Base-by-base conservation (phyloP, 2,797 vertebrate genomes). In the Heterohyrax brucei region DNA sequence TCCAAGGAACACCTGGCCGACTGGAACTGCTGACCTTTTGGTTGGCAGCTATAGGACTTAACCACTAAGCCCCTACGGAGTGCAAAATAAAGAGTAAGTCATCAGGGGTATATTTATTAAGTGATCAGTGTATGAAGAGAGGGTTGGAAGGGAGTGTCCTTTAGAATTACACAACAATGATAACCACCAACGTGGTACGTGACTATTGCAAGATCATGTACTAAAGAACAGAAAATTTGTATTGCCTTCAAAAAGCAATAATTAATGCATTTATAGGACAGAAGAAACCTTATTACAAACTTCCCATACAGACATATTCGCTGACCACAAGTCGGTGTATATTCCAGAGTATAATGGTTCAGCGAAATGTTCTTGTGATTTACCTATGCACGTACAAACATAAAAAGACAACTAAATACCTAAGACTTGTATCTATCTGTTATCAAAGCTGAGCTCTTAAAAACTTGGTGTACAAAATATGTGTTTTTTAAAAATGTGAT, bases 401-500 rank as follows among this genome's bases (percentile, higher is more conserved):
- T 56, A 76, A 84, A 59, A 89, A 39, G 70, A 73, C 82, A 56
- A 82, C 59, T 13, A 59, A 72, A 53, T 28, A 73, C 33, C 33
- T n/a, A 62, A 80, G 53, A 76, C 9, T 95, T 78, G 26, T 76
- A 13, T 89, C 89, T 39, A 50, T 80, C 81, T 89, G 46, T 77
- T 21, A 77, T 21, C 53, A 87, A 96, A 97, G 78, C 64, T 75
- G 90, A 88, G 30, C 19, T 97, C 53, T 86, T 95, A 91, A 75
- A 96, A 92, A 80, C 48, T 59, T 56, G 16, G 50, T 82, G 28
- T 78, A 87, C 28, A 80, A 92, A 79, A 77, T 87, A 92, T 10
- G 48, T 90, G 10, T 61, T 59, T 79, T 87, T 91, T 87, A 10
- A 73, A 94, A 95, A 86, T 24, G 46, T 62, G 48, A 89, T 76